Conservation (phyloP, 2,888 invertebrate species). For the Ypsolopha scabrella region DNA sequence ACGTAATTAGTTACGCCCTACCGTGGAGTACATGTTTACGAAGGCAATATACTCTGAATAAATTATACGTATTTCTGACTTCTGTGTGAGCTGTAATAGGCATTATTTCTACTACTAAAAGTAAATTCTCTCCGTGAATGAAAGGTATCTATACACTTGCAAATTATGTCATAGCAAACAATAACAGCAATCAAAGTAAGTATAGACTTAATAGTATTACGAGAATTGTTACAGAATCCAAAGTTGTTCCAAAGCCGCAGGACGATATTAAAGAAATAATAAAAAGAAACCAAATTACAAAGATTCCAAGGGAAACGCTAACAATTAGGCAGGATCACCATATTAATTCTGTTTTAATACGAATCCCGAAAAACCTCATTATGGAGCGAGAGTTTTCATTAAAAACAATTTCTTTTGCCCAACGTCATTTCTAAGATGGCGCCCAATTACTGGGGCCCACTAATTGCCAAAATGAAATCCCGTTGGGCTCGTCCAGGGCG, state of each 20-base stretch:
- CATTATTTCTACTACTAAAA: too few relatives aligned
- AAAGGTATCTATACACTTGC: too few relatives aligned
- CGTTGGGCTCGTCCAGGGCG: conserved; percentile 4
- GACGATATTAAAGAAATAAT: conserved; percentile 8
- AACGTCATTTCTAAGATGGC: conserved; percentile 36
- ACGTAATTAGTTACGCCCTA: too few relatives aligned
- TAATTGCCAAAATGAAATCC: conserved; percentile 37
- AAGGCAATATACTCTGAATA: too few relatives aligned
- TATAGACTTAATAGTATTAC: too few relatives aligned
- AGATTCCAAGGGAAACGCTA: conserved; percentile 5
- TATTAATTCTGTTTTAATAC: conserved; percentile 10
- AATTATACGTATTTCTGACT: too few relatives aligned
- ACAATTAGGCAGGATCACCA: conserved; percentile 6
- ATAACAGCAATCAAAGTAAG: too few relatives aligned
- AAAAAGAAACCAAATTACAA: conserved; percentile 9
- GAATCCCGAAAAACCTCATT: conserved; percentile 12
- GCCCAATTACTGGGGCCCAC: conserved; percentile 35
- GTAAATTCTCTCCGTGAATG: too few relatives aligned
- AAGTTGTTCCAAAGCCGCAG: conserved; percentile 6
- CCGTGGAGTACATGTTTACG: too few relatives aligned
- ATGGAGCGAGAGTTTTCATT: conserved; percentile 30
- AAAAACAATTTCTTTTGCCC: conserved; percentile 38
- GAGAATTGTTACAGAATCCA: conserved; percentile 5
- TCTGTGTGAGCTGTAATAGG: too few relatives aligned
- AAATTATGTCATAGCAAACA: too few relatives aligned